Conservation (phyloP, 2,888 invertebrate species). For the Lepidochitona cinerea region DNA sequence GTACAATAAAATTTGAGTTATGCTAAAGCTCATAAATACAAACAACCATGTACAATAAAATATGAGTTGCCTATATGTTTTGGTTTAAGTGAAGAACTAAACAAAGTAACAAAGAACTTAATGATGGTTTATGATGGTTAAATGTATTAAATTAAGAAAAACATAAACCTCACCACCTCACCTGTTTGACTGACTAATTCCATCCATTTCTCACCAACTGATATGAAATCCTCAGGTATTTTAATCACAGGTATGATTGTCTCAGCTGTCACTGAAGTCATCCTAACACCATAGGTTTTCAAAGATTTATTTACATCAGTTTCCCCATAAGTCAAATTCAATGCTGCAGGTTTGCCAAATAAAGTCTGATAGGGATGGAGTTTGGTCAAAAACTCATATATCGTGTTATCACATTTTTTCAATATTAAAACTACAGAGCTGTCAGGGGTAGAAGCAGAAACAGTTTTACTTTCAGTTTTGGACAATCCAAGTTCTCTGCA, state of each 20-base stretch:
- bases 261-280: not conserved
- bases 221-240: not conserved
- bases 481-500: not conserved
- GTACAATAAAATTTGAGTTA: too few relatives aligned
- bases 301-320: not conserved
- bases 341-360: not conserved
- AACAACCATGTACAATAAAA: too few relatives aligned
- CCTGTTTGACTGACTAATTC: not conserved
- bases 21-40: too few relatives aligned
- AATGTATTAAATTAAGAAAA: too few relatives aligned
- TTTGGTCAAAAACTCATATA: not conserved
- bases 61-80: too few relatives aligned
- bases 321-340: not conserved
- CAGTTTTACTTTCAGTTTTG: not conserved
- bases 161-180: too few relatives aligned
- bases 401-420: not conserved
- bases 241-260: not conserved
- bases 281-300: not conserved
- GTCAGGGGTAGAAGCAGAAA: not conserved
- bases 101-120: too few relatives aligned
- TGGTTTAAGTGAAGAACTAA: too few relatives aligned
- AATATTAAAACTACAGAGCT: not conserved
- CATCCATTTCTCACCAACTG: not conserved
- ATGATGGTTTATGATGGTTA: too few relatives aligned
- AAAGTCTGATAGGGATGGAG: not conserved